A percentile compares a stretch with the other conserved stretches of the same genome.
Conservation (phyloP, 2,888 invertebrate genomes). For the Microplitis deprimator region DNA sequence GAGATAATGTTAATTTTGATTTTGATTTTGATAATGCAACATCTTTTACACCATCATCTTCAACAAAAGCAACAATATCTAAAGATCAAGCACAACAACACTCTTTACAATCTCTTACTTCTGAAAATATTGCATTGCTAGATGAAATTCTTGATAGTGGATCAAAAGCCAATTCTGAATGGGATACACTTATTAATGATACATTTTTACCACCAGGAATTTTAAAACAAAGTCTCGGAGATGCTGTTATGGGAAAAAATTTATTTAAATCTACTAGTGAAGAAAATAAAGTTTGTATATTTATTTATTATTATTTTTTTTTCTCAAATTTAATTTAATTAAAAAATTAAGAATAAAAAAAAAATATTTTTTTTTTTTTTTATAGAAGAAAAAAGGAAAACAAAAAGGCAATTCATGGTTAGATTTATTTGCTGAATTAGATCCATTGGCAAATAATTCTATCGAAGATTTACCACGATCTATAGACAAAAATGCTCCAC, state of each 20-base stretch:
- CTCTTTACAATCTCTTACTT: slow-evolving; percentile 59
- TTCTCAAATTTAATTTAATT: not conserved
- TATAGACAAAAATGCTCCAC: slow-evolving; percentile 62
- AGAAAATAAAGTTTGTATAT: slow-evolving; percentile 53
- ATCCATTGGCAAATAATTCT: slow-evolving; percentile 91
- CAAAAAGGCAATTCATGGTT: slow-evolving; percentile 82
- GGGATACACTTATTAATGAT: slow-evolving; percentile 61
- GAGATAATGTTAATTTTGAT: slow-evolving; percentile 53
- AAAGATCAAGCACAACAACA: slow-evolving; percentile 48
- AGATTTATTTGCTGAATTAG: slow-evolving; percentile 92
- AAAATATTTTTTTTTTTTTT: slow-evolving; percentile 20
- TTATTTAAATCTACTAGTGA: slow-evolving; percentile 10
- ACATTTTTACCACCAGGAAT: slow-evolving; percentile 66
- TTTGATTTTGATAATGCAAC: slow-evolving; percentile 50
- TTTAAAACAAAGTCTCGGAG: slow-evolving; percentile 66
- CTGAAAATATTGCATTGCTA: slow-evolving; percentile 63
- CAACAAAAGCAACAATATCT: not conserved
- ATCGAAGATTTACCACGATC: slow-evolving; percentile 63
- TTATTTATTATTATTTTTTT: not conserved
- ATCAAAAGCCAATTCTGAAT: slow-evolving; percentile 53
- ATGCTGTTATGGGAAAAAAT: slow-evolving; percentile 55
- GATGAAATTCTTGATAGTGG: slow-evolving; percentile 61
- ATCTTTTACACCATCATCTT: slow-evolving; percentile 47
- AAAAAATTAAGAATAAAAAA: not conserved
- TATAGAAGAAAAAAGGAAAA: slow-evolving; percentile 59